Evolutionary conservation across 2,113 vertebrate species (phyloP).

Genomic region (Eolophus roseicapilla): DNA sequence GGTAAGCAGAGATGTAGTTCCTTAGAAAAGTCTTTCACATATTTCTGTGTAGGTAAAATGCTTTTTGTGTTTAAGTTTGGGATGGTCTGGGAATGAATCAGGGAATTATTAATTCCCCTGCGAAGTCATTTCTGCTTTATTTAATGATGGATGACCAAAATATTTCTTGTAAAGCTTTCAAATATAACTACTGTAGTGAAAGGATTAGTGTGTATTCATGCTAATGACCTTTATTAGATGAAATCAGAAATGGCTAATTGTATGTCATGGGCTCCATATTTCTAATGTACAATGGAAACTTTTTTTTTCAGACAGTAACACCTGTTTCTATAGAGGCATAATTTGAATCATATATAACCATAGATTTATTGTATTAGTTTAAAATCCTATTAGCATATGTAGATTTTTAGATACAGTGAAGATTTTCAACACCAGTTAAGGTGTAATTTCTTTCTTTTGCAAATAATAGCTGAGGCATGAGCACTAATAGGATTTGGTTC

Average conservation of each 20-base stretch:
- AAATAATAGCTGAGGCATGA: not conserved
- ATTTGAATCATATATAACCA: not conserved
- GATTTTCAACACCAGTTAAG: not conserved
- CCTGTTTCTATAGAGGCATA: not conserved
- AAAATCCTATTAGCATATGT: not conserved
- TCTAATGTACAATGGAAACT: not conserved
- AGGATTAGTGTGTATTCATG: not conserved
- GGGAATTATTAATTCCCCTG: not conserved
- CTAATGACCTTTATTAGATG: not conserved
- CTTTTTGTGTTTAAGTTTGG: not conserved
- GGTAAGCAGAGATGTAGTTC: not conserved
- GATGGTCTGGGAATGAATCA: not conserved
- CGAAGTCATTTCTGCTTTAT: not conserved
- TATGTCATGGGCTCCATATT: not conserved
- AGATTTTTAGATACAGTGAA: not conserved
- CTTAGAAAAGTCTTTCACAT: not conserved
- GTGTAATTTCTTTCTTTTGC: not conserved
- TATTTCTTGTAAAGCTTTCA: not conserved
- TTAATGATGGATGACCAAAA: not conserved
- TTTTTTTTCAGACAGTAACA: not conserved
- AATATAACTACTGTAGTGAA: not conserved
- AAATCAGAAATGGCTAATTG: not conserved
- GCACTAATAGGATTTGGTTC: not conserved
- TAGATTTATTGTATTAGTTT: not conserved
- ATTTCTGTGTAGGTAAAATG: not conserved